Conservation (phyloP, 2,888 invertebrate species). For the Caprella mutica region DNA sequence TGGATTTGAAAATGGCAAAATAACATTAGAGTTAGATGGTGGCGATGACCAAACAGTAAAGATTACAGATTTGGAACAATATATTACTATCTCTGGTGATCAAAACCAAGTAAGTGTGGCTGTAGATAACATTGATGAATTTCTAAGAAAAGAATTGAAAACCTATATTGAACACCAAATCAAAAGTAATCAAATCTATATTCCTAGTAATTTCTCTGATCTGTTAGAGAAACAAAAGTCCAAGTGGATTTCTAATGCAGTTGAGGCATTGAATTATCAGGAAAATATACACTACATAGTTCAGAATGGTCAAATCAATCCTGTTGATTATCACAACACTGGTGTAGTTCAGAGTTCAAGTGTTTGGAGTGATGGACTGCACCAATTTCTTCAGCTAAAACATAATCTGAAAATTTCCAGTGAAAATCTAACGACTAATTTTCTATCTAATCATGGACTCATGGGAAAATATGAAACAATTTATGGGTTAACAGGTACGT, state of each 20-base stretch:
- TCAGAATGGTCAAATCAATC: background rate
- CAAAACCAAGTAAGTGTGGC: background rate
- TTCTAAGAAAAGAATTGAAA: background rate
- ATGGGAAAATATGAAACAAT: background rate
- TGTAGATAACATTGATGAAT: background rate
- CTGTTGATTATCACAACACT: background rate
- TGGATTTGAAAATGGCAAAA: background rate
- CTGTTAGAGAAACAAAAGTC: background rate
- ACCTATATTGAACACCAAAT: background rate
- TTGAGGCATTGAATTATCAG: background rate
- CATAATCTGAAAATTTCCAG: background rate
- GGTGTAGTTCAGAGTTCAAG: background rate
- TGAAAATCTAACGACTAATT: background rate
- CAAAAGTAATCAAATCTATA: background rate
- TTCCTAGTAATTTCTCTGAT: background rate
- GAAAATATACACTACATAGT: conserved; percentile 2
- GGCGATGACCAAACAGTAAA: background rate
- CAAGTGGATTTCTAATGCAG: background rate
- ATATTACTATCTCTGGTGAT: background rate
- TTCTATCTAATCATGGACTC: background rate
- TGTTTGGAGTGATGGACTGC: background rate
- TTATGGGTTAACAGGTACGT: background rate
- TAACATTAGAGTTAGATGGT: background rate
- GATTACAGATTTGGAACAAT: background rate
- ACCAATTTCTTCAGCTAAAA: background rate